Conservation (phyloP, 2,113 vertebrate genomes). For the Stigmatopora argus region DNA sequence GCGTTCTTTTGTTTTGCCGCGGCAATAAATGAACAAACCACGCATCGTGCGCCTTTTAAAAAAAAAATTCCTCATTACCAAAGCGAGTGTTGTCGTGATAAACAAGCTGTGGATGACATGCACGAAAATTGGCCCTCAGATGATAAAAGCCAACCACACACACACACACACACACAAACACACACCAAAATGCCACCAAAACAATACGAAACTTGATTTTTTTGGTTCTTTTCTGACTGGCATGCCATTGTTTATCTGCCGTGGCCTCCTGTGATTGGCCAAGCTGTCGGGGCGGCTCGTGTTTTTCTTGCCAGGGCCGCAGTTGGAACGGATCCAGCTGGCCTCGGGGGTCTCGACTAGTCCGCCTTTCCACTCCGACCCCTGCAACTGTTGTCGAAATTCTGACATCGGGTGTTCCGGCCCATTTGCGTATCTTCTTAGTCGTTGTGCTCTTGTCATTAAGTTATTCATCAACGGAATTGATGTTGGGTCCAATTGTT, state of each 20-base stretch:
- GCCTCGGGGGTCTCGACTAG: slow-evolving; percentile 53
- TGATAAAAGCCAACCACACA: neutral
- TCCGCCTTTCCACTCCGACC: slow-evolving; percentile 57
- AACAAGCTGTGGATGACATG: slow-evolving; percentile 8
- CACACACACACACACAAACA: no score
- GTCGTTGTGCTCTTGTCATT: neutral
- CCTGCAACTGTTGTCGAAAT: slow-evolving; percentile 66
- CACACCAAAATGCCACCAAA: slow-evolving; percentile 43
- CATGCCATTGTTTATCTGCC: slow-evolving; percentile 50
- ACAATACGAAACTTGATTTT: slow-evolving; percentile 50
- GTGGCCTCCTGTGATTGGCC: slow-evolving; percentile 68
- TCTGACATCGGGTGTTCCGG: slow-evolving; percentile 47
- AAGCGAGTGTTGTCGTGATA: slow-evolving; percentile 16
- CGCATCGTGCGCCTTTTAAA: slow-evolving; percentile 21
- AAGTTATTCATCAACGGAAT: no score
- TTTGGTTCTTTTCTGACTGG: slow-evolving; percentile 31
- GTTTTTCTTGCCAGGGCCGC: slow-evolving; percentile 69
- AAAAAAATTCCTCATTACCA: slow-evolving; percentile 22
- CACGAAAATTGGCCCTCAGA: neutral
- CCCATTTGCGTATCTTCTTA: neutral
- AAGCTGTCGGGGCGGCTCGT: slow-evolving; percentile 73
- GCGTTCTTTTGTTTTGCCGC: slow-evolving; percentile 12
- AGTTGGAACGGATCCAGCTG: slow-evolving; percentile 72
- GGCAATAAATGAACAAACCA: slow-evolving; percentile 22
- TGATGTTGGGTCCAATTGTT: no score